phyloP scores from a whole-genome alignment of 2,888 invertebrate species.

The Macrophya alboannulata region DNA sequence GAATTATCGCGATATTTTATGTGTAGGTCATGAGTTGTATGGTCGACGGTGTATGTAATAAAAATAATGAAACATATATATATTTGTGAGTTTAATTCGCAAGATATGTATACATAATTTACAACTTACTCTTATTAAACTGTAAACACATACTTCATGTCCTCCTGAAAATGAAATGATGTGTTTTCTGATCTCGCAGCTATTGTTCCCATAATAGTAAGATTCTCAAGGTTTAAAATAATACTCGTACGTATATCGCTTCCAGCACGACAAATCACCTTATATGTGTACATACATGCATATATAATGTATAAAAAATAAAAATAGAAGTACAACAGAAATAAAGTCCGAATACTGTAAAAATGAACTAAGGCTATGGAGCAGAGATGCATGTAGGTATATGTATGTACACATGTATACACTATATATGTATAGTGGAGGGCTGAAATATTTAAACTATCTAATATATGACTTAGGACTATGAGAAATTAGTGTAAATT shows the following conservation, averaged over 20 bases:
- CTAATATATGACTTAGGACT: not conserved
- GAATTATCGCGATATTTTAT: not conserved
- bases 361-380: not conserved
- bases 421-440: not conserved
- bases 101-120: too few species aligned
- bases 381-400: not conserved
- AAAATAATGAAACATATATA: not conserved
- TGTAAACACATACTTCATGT: too few species aligned
- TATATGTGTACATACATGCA: not conserved
- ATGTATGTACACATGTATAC: too few species aligned
- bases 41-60: not conserved
- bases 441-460: not conserved
- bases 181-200: too few species aligned
- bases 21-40: not conserved
- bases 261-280: not conserved
- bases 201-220: not conserved
- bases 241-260: not conserved
- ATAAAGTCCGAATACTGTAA: conserved; percentile 4
- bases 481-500: not conserved
- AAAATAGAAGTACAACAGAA: not conserved
- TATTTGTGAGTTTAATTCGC: not conserved
- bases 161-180: too few species aligned
- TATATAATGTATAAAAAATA: not conserved
- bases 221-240: not conserved
- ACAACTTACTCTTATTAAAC: too few species aligned